phyloP scores from a whole-genome alignment of 2,888 invertebrate species.

The Timema cristinae region DNA sequence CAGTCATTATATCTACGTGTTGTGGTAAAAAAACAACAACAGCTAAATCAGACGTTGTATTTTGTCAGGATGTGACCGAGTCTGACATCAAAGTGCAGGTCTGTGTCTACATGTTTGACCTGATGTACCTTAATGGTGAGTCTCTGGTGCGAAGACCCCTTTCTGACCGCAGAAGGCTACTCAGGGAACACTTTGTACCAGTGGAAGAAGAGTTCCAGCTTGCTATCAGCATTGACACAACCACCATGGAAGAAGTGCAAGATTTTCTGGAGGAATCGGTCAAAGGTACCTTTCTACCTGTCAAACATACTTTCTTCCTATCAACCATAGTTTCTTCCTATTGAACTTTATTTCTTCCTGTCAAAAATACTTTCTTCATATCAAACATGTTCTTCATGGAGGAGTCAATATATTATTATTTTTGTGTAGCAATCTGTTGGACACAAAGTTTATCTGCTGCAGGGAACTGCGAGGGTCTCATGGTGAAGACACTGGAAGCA shows the following conservation, averaged over 20 bases:
- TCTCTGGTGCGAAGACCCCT: slow-evolving; percentile 78
- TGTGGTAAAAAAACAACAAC: too few relatives aligned
- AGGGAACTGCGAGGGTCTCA: slow-evolving; percentile 96
- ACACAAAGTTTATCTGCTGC: slow-evolving; percentile 31
- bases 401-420: slow-evolving; percentile 4
- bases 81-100: slow-evolving; percentile 81
- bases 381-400: too few relatives aligned
- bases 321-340: too few relatives aligned
- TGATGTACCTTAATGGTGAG: slow-evolving; percentile 85
- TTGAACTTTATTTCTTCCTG: neutral
- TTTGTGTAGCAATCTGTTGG: neutral
- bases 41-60: neutral
- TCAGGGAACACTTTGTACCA: slow-evolving; percentile 67
- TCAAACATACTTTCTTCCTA: too few relatives aligned
- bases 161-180: slow-evolving; percentile 63
- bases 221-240: slow-evolving; percentile 78
- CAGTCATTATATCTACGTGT: too few relatives aligned
- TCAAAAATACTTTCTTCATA: too few relatives aligned
- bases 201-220: slow-evolving; percentile 81
- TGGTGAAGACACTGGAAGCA: slow-evolving; percentile 91
- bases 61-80: slow-evolving; percentile 63
- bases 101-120: slow-evolving; percentile 95
- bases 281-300: slow-evolving; percentile 55
- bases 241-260: slow-evolving; percentile 85
- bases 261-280: slow-evolving; percentile 92